A percentile compares a stretch with the other conserved stretches of the same genome.
These are phyloP conservation scores for Casuarius casuarius DNA, from an alignment of 2,113 vertebrate species.

Conservation along the genomic window DNA sequence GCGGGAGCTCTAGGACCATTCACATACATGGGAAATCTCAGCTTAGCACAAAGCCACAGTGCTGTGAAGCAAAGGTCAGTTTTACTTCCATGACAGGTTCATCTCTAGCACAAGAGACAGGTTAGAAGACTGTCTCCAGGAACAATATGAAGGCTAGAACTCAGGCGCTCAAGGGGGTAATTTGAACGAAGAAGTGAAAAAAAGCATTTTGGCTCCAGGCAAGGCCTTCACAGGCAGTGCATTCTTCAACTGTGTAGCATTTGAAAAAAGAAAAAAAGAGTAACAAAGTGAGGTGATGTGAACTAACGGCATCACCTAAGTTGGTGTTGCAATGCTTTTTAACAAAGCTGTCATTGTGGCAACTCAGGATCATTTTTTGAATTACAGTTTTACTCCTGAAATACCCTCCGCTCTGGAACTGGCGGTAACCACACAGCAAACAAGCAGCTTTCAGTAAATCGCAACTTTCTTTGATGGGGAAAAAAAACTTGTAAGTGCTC, in stretches of 20 bases:
- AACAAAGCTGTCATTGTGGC: background rate
- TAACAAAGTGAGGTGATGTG: background rate
- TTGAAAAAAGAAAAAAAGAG: background rate
- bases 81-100: background rate
- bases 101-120: background rate
- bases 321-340: background rate
- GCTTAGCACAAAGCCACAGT: background rate
- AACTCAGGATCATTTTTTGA: background rate
- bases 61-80: background rate
- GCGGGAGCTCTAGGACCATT: background rate
- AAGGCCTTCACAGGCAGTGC: background rate
- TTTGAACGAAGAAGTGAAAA: background rate
- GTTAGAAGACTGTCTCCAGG: background rate
- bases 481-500: no score
- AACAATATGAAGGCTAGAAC: background rate
- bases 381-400: background rate
- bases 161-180: background rate
- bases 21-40: rapidly evolving
- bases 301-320: background rate
- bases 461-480: background rate
- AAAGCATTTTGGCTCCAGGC: background rate
- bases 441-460: background rate
- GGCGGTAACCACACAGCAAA: background rate
- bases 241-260: background rate
- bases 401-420: background rate